A percentile compares a stretch with the other conserved stretches of the same genome.
Conservation (phyloP, 2,888 invertebrate genomes). For the Aspidiotus rigidus region DNA sequence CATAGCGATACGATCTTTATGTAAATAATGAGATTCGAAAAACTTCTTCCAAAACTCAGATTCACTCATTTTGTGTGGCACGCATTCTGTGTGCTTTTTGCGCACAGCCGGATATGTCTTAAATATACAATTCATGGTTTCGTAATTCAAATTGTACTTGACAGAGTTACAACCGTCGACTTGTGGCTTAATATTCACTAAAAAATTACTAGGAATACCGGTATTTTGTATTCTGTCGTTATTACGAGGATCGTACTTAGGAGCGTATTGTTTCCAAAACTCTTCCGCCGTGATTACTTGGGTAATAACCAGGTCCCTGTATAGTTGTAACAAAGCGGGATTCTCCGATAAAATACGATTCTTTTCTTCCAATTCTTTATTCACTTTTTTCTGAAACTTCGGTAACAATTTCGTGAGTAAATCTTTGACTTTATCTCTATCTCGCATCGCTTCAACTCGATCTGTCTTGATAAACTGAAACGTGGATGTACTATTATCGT, state of each 20-base stretch:
- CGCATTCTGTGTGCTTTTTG: constrained; percentile 91
- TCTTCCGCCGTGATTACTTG: constrained; percentile 93
- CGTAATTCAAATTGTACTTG: constrained; percentile 92
- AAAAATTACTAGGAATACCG: constrained; percentile 61
- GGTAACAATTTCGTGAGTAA: constrained; percentile 81
- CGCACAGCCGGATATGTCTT: constrained; percentile 98
- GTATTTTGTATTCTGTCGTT: constrained; percentile 75
- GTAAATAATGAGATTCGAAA: constrained; percentile 98
- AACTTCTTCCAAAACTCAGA: constrained; percentile 99
- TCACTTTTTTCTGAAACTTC: constrained; percentile 85
- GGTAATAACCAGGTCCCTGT: constrained; percentile 93
- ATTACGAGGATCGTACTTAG: constrained; percentile 58
- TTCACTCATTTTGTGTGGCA: constrained; percentile 89
- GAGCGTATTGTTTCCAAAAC: constrained; percentile 89
- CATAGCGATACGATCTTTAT: constrained; percentile 80
- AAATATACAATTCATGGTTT: constrained; percentile 96
- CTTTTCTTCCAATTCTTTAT: constrained; percentile 81
- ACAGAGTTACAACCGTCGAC: constrained; percentile 94
- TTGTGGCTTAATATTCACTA: constrained; percentile 86
- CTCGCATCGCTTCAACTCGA: constrained; percentile 64
- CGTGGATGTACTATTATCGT: constrained; percentile 86
- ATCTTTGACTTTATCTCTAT: constrained; percentile 88
- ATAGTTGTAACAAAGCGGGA: constrained; percentile 82
- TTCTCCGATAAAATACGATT: constrained; percentile 77
- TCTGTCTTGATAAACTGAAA: constrained; percentile 92